Base-by-base conservation (phyloP, 2,888 invertebrate species). In the Synanthedon myopaeformis region DNA sequence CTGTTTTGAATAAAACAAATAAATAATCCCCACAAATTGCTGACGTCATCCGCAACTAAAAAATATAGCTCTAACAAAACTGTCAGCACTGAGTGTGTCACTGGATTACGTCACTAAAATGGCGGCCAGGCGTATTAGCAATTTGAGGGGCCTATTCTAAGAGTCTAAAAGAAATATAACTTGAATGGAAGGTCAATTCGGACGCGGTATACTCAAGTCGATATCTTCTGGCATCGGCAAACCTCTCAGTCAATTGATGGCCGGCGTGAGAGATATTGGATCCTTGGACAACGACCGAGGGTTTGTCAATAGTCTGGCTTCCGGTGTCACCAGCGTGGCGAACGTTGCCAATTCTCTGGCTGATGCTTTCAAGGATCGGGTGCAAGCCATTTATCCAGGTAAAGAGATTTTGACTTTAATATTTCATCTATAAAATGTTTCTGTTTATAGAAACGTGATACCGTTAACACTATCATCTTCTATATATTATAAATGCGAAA, bases 221-320 rank as follows among this genome's bases (percentile, higher is more conserved):
- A 79, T 87, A 42, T 84, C 86, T 0, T 64, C 76, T 0, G 84
- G 87, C 0, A 67, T 88, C 41, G 71, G 74, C 72, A 84, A 86
- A 57, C 84, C 90, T 0, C 83, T 91, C 19, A 91, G 89, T 50
- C 86, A 90, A 64, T 73, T 91, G 56, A 90, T 92, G 85, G 83
- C 90, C 0, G 86, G 90, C 1, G 82, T 69, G 23, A 63, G 74
- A 1, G 88, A 87, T 62, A 86, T 90, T 17, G 90, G 91, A 1
- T 91, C 91, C 3, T 70, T 92, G 66, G 91, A 92, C 76, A 89
- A 89, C 28, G 91, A 92, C 72, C 79, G 88, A 10, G 86, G 89
- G 3, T 89, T 90, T 64, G 82, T 91, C 57, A 65, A 68, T 56
- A 84, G 84, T 45, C 61, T 88, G 48, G 82, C 82, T 0, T 79